Evolutionary conservation across 2,113 vertebrate species (phyloP).

Genomic region (Scalopus aquaticus): DNA sequence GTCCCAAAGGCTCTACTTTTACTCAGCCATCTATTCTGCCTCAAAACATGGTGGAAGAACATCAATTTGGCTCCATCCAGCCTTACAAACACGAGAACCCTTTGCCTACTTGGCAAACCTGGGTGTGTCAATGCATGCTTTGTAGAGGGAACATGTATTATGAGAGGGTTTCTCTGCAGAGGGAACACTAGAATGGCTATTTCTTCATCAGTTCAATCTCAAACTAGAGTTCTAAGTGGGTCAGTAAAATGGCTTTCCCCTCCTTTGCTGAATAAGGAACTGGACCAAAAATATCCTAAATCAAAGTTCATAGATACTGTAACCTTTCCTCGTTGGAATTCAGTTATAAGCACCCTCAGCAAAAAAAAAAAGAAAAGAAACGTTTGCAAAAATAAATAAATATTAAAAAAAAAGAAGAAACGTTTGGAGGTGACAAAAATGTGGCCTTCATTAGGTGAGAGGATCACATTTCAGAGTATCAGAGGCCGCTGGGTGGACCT

Average conservation of each 20-base stretch:
- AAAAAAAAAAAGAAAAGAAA: not conserved
- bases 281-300: not conserved
- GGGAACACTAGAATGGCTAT: not conserved
- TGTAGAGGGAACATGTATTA: not conserved
- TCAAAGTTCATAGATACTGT: not conserved
- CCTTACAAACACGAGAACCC: not conserved
- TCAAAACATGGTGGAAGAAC: not conserved
- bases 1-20: not conserved
- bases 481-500: not conserved
- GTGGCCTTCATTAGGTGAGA: not conserved
- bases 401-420: not conserved
- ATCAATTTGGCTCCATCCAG: not conserved
- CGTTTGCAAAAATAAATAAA: too few species aligned
- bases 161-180: not conserved
- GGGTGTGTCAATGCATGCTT: not conserved
- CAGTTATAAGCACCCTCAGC: not conserved
- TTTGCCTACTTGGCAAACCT: not conserved
- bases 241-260: not conserved
- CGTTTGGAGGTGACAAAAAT: not conserved
- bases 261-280: not conserved
- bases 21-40: not conserved
- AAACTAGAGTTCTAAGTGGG: constrained; percentile 12
- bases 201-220: constrained; percentile 18
- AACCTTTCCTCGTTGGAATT: not conserved
- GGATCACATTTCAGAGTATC: not conserved